These are phyloP conservation scores for Tetragnatha versicolor DNA, from an alignment of 1,140 invertebrate species.

Conservation along the genomic window DNA sequence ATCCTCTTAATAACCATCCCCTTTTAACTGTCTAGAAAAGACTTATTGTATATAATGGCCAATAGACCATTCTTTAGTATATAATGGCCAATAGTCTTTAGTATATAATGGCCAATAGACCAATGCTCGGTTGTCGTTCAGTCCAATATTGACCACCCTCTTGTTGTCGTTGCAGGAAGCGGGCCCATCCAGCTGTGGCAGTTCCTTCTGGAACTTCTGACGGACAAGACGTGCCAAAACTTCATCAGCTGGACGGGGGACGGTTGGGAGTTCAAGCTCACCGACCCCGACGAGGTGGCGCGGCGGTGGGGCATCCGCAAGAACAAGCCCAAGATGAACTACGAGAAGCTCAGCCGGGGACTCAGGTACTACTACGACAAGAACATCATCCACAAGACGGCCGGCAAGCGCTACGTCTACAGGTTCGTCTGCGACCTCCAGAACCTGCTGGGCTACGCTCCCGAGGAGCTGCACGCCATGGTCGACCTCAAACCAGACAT, in stretches of 20 bases:
- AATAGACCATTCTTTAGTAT: too few species aligned
- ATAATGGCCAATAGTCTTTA: too few species aligned
- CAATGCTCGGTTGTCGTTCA: too few species aligned
- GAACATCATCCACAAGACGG: conserved; percentile 98
- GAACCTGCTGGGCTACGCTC: conserved; percentile 86
- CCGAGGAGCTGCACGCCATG: conserved; percentile 90
- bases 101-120: too few species aligned
- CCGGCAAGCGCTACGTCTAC: conserved; percentile 97
- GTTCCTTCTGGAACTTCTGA: conserved; percentile 93
- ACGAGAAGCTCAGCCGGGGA: conserved; percentile 94
- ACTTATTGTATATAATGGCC: too few species aligned
- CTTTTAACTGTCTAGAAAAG: too few species aligned
- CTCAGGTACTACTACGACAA: conserved; percentile 98
- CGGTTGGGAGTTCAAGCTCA: conserved; percentile 98
- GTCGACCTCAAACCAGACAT: conserved; percentile 93
- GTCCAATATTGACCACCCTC: neutral
- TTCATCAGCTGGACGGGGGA: conserved; percentile 99
- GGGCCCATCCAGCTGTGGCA: conserved; percentile 97
- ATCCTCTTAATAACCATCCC: too few species aligned
- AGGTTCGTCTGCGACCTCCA: conserved; percentile 97
- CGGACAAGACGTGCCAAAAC: conserved; percentile 93
- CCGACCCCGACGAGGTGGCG: conserved; percentile 96
- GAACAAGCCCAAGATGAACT: conserved; percentile 99
- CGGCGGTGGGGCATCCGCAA: conserved; percentile 95
- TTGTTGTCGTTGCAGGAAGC: conserved; percentile 70